Conservation (phyloP, 2,888 invertebrate genomes). For the Dioctria rufipes region DNA sequence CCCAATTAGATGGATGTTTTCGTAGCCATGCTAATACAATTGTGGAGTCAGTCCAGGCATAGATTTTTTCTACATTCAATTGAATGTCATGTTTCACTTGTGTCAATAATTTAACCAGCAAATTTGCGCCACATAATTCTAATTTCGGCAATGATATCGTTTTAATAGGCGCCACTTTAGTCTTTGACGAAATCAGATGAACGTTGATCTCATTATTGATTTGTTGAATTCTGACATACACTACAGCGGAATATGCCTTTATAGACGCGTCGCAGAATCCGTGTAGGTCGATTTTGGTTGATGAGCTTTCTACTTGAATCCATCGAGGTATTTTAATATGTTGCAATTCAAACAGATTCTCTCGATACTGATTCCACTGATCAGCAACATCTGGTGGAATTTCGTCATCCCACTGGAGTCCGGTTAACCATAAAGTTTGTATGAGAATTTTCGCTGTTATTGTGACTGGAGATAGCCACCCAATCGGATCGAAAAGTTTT, state of each 20-base stretch:
- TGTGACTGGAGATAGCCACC: not conserved
- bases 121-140: not conserved
- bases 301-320: not conserved
- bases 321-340: slow-evolving; percentile 4
- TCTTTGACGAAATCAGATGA: not conserved
- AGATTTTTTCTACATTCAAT: not conserved
- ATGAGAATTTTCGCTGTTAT: slow-evolving; percentile 1
- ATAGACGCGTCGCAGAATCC: slow-evolving; percentile 12
- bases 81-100: not conserved
- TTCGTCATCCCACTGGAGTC: not conserved
- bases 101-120: not conserved
- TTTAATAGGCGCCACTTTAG: not conserved
- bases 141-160: not conserved
- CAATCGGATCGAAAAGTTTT: not conserved
- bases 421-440: slow-evolving; percentile 1
- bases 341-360: not conserved
- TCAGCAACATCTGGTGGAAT: not conserved
- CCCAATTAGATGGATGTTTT: slow-evolving; percentile 13
- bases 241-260: not conserved
- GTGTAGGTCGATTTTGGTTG: not conserved
- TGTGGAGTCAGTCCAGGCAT: slow-evolving; percentile 7
- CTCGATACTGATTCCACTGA: too few species aligned
- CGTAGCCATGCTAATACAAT: not conserved
- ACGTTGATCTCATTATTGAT: not conserved
- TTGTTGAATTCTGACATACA: not conserved